Evolutionary conservation across 2,888 invertebrate species (phyloP).

Genomic region (Globia sparganii): DNA sequence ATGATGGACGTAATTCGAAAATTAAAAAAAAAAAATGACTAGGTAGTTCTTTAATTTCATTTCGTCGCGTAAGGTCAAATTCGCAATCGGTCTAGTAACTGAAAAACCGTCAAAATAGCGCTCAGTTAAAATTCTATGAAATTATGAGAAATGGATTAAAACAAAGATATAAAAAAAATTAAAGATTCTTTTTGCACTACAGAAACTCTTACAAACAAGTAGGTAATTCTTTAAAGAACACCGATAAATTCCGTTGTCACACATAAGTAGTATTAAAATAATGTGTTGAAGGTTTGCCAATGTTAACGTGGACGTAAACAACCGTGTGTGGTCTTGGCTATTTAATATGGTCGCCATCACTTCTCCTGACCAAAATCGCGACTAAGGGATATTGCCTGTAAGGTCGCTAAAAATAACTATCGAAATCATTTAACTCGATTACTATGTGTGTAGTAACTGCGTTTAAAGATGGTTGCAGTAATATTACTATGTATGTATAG

Average conservation of each 20-base stretch:
- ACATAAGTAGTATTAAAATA: constrained; percentile 51
- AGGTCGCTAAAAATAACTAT: constrained; percentile 49
- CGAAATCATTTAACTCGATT: not conserved
- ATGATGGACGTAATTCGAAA: not conserved
- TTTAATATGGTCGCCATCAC: constrained; percentile 55
- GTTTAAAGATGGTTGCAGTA: not conserved
- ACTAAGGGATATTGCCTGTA: constrained; percentile 43
- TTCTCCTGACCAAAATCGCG: constrained; percentile 42
- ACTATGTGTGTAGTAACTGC: not conserved
- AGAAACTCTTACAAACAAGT: constrained; percentile 2
- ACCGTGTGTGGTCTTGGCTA: constrained; percentile 56
- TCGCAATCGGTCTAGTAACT: too few species aligned
- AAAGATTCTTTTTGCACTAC: not conserved
- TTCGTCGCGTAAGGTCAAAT: too few species aligned
- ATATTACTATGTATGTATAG: too few species aligned
- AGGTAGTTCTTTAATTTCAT: not conserved
- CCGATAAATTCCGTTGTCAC: constrained; percentile 33
- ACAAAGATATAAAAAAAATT: not conserved
- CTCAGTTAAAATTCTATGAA: too few species aligned
- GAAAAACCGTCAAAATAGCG: too few species aligned
- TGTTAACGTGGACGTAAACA: constrained; percentile 38
- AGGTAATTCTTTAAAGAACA: constrained; percentile 30
- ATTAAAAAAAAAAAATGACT: not conserved
- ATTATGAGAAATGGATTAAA: too few species aligned
- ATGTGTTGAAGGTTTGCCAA: constrained; percentile 61